phyloP scores from a whole-genome alignment of 64 coral and sea anemone genomes.

The Pachyseris speciosa region DNA sequence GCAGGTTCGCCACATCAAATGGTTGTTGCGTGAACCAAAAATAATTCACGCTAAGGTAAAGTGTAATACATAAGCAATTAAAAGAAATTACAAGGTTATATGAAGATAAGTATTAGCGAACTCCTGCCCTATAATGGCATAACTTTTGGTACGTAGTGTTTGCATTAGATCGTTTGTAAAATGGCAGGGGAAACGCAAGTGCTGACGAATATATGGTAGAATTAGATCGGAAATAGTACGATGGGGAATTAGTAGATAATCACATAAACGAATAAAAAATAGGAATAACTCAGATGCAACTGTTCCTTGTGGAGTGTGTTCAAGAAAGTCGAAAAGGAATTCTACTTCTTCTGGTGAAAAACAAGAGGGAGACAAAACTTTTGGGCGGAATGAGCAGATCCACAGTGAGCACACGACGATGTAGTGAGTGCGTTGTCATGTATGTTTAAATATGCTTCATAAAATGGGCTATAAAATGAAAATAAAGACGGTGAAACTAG shows the following conservation, averaged over 20 bases:
- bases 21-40: neutral
- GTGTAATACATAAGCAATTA: neutral
- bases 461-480: neutral
- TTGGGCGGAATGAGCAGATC: neutral
- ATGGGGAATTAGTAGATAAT: neutral
- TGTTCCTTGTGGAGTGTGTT: neutral
- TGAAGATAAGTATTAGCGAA: neutral
- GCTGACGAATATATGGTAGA: neutral
- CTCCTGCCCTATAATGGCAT: neutral
- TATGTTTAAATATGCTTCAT: neutral
- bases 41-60: too few relatives aligned
- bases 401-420: neutral
- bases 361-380: neutral
- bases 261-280: neutral
- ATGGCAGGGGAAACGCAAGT: neutral
- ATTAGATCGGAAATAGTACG: neutral
- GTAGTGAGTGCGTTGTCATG: neutral
- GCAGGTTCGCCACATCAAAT: neutral
- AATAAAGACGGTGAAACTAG: neutral
- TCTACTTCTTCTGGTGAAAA: neutral
- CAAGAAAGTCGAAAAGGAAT: neutral
- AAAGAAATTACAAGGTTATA: too few relatives aligned
- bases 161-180: neutral
- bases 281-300: neutral
- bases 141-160: neutral